Conservation (phyloP, 2,888 invertebrate genomes). For the Acheta domesticus region DNA sequence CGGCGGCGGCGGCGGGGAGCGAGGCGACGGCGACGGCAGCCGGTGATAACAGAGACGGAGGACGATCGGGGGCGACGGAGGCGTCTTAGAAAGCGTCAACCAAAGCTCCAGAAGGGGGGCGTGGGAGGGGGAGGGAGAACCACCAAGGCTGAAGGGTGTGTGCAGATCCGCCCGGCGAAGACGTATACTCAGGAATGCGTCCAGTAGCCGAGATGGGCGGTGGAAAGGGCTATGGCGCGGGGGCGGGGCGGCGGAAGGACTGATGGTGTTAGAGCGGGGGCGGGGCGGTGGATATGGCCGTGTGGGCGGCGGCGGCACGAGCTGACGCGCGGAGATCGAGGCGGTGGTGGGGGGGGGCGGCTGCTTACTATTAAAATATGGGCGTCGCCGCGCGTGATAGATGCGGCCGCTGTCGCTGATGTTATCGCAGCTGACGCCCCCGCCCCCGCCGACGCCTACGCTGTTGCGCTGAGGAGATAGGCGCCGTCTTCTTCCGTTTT, state of each 20-base stretch:
- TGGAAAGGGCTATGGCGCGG: too few relatives aligned
- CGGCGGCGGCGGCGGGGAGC: not conserved
- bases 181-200: too few relatives aligned
- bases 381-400: not conserved
- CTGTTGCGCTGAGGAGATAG: not conserved
- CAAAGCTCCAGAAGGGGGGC: not conserved
- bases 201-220: too few relatives aligned
- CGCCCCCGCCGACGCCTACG: not conserved
- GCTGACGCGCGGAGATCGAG: not conserved
- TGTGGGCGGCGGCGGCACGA: too few relatives aligned
- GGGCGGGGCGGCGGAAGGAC: too few relatives aligned
- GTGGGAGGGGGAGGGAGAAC: not conserved
- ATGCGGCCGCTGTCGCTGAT: conserved; percentile 18
- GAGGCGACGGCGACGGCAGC: too few relatives aligned
- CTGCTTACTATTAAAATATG: conserved; percentile 18
- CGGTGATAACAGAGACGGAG: not conserved
- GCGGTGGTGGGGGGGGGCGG: not conserved
- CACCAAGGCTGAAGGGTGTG: not conserved
- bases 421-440: conserved; percentile 18
- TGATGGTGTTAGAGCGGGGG: too few relatives aligned
- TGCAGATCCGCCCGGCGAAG: not conserved
- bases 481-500: not conserved
- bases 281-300: too few relatives aligned
- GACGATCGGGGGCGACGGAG: too few relatives aligned
- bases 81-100: too few relatives aligned